Evolutionary conservation across 2,113 vertebrate species (phyloP), one percentile per base, ranked within the genome.

Genomic region (Dicrurus megarhynchus): DNA sequence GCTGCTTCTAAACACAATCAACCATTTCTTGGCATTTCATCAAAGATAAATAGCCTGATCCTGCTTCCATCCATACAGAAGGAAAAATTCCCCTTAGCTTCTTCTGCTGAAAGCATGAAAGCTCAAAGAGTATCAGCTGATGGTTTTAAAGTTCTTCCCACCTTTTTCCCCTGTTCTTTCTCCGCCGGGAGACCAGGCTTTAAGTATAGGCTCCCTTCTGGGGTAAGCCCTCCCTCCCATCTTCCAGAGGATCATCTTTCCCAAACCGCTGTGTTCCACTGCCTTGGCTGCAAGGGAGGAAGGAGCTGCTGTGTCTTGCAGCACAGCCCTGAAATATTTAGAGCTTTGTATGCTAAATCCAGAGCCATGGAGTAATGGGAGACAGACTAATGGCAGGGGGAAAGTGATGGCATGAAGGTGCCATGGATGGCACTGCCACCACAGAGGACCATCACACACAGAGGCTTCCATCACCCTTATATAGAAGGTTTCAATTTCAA

Each of bases 11-110:
- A 95, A 89, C 28, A 71, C 80, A 78, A 70, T 63, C 64, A 83
- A 67, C 88, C 33, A 44, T 78, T 95, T 55, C 80, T 75, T 78
- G 75, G 80, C 73, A 64, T 81, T 93, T 94, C 76, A 87, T 94
- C 89, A 84, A 65, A 89, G 87, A 91, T 57, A 96, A 96, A 91
- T 79, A 84, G 53, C 84, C 65, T 49, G 44, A 87, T 89, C 44
- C 47, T 3, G 1, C 59, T 86, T 83, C 64, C 80, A 84, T 41
- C 67, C 76, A 33, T 0, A 1, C 0, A 4, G 64, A 87, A 84
- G 77, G 81, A 64, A 96, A 89, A 91, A 67, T 19, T 56, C 61
- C 49, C 41, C 46, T 39, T 10, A 13, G 52, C 42, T 90, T 7
- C 71, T 69, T 6, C 79, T 56, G 41, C 70, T n/a, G n/a, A n/a